Percentiles rank a stretch among this genome's conserved stretches.
Conservation (phyloP, 2,113 vertebrate species). For the Pungitius pungitius region DNA sequence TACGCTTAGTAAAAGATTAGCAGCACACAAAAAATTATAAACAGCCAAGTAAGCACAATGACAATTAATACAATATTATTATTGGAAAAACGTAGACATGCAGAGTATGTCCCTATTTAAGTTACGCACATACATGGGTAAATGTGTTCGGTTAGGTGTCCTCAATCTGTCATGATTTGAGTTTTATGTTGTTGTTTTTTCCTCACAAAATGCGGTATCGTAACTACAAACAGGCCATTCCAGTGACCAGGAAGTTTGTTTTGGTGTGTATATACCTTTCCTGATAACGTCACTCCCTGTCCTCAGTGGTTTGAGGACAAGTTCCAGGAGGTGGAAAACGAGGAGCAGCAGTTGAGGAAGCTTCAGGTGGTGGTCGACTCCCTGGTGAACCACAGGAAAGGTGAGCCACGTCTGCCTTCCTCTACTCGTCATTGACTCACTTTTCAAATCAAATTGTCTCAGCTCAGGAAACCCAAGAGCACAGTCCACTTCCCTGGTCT, state of each 20-base stretch:
- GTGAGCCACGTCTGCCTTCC: slow-evolving; percentile 71
- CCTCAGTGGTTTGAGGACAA: slow-evolving; percentile 98
- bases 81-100: background rate
- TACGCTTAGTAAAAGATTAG: background rate
- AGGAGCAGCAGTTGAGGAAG: slow-evolving; percentile 94
- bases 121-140: background rate
- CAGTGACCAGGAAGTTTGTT: background rate
- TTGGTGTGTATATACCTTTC: background rate
- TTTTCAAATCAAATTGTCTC: background rate
- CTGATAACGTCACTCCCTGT: background rate
- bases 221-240: background rate
- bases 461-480: background rate
- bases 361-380: slow-evolving; percentile 89
- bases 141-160: too few relatives aligned
- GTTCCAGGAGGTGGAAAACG: slow-evolving; percentile 92
- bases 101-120: too few relatives aligned
- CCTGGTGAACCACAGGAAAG: slow-evolving; percentile 94
- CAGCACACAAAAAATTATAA: background rate
- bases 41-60: background rate
- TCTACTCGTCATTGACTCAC: background rate
- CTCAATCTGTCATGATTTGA: too few relatives aligned
- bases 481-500: background rate
- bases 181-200: too few relatives aligned
- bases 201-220: too few relatives aligned
- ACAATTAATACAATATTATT: background rate